These are phyloP conservation scores for Heteractis magnifica DNA, from an alignment of 92 coral and sea anemone genomes.

Conservation along the genomic window DNA sequence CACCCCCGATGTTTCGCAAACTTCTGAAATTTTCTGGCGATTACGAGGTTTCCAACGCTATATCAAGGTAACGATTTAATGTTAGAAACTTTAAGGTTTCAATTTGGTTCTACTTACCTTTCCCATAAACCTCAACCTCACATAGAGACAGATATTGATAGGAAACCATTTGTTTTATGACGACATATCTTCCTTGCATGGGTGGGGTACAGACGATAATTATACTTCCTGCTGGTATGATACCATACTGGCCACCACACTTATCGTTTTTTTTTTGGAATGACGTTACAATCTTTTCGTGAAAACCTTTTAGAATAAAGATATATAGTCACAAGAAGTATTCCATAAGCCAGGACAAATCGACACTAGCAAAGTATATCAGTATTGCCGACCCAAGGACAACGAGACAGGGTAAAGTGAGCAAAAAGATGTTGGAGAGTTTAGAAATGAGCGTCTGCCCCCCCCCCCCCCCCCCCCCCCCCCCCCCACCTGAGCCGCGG, in stretches of 20 bases:
- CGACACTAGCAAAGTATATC: too few species aligned
- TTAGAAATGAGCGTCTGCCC: too few species aligned
- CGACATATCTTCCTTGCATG: conserved; percentile 18
- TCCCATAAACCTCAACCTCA: conserved; percentile 30
- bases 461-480: too few species aligned
- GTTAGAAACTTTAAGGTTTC: not conserved
- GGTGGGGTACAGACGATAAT: not conserved
- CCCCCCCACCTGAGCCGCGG: too few species aligned
- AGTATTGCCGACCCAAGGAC: too few species aligned
- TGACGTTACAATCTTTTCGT: not conserved
- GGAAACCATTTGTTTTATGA: not conserved
- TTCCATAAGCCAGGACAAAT: too few species aligned
- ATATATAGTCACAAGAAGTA: too few species aligned
- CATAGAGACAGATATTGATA: conserved; percentile 7
- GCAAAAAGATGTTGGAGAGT: too few species aligned
- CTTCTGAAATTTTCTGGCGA: not conserved
- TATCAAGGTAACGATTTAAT: too few species aligned
- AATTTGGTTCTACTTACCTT: not conserved
- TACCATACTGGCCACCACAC: not conserved
- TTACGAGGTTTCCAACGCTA: not conserved
- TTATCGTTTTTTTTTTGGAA: not conserved
- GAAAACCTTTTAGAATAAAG: not conserved
- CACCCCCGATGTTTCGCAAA: too few species aligned
- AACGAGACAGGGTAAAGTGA: too few species aligned
- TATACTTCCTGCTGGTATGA: conserved; percentile 8